A percentile compares a stretch with the other conserved stretches of the same genome.
Conservation (phyloP, 1,140 invertebrate species). For the Penaeus chinensis region DNA sequence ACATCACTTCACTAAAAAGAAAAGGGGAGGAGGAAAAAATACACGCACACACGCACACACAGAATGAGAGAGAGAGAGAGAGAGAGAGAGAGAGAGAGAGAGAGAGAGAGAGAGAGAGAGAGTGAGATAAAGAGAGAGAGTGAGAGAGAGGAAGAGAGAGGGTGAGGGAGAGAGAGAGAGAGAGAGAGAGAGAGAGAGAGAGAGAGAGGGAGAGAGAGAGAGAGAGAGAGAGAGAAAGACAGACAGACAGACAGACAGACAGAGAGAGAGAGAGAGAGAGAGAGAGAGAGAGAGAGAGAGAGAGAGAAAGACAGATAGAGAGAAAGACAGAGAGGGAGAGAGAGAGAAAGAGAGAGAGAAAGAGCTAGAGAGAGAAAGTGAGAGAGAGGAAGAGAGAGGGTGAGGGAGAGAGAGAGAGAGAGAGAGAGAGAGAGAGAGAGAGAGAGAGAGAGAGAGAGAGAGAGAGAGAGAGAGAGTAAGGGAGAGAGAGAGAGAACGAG, state of each 20-base stretch:
- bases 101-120: too few species aligned
- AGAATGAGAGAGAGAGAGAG: too few species aligned
- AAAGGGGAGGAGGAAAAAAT: too few species aligned
- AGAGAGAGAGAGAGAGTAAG: too few species aligned
- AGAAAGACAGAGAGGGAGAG: background rate
- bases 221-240: background rate
- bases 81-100: background rate
- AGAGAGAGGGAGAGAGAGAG: conserved; percentile 1
- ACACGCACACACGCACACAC: too few species aligned
- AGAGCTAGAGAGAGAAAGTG: background rate
- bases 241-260: too few species aligned
- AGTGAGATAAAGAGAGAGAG: background rate
- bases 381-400: background rate
- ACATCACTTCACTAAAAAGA: too few species aligned
- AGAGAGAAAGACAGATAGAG: too few species aligned
- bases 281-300: background rate
- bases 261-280: background rate
- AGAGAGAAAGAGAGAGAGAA: too few species aligned
- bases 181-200: background rate
- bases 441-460: background rate
- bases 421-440: background rate
- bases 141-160: background rate
- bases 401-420: too few species aligned
- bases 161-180: background rate
- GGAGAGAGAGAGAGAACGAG: background rate